Evolutionary conservation across 2,113 vertebrate species (phyloP), one percentile per base, ranked within the genome.

Genomic region (Nicator chloris): DNA sequence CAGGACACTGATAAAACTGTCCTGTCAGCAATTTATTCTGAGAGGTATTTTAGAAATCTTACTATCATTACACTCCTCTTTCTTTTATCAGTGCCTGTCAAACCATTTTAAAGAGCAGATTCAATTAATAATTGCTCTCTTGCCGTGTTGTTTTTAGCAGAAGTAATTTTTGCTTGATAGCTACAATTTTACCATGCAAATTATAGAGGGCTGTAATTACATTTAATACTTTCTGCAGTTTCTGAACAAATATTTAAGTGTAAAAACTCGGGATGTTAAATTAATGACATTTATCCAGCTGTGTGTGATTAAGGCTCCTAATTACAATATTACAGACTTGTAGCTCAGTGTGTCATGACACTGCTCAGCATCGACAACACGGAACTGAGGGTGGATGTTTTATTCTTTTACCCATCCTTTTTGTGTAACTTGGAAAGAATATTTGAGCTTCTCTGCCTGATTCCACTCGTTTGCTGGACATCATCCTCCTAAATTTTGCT

Each of bases 91-190:
- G 78, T 31, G 68, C 66, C 66, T 35, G 26, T 37, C 80, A 95
- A 96, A 82, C 50, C 70, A 80, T 95, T 95, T 91, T 91, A 85
- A 91, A 85, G 65, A 95, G 84, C 50, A 57, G 82, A 89, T 90
- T 95, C 84, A 96, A 90, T 93, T 87, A 95, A 89, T 92, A 94
- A 92, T 40, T 91, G 70, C 91, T 94, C 84, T 91, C 90, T 92
- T 57, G 70, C 75, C 26, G 23, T 18, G 78, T 91, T 95, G 73
- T 87, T 95, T 94, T 92, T 59, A 97, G 92, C 70, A 76, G 82
- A 90, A 93, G 85, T 69, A 70, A 82, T 93, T 95, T 95, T 91
- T 88, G 65, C 93, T 93, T 77, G 81, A 86, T 82, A 89, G 66
- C 83, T 93, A 85, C 89, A 92, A 85, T 95, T 95, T 94, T 40